A percentile compares a stretch with the other conserved stretches of the same genome.
These are phyloP conservation scores for Rhinolophus sinicus DNA, from an alignment of 2,113 vertebrate species.

Conservation along the genomic window DNA sequence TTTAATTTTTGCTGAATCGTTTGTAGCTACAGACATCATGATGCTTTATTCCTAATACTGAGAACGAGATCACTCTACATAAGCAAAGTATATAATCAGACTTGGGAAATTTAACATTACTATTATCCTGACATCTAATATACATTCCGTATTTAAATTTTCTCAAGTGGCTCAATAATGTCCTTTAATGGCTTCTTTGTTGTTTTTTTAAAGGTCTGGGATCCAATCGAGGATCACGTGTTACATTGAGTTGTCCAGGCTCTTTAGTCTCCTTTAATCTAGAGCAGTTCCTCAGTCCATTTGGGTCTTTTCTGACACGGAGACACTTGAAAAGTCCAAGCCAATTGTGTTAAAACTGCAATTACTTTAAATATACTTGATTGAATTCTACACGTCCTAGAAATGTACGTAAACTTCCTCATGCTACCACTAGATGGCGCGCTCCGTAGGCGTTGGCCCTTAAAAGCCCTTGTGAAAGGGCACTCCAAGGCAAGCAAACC, in stretches of 20 bases:
- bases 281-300: neutral
- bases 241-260: neutral
- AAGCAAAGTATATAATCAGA: neutral
- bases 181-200: neutral
- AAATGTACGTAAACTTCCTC: neutral
- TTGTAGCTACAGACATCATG: neutral
- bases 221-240: neutral
- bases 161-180: neutral
- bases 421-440: conserved; percentile 46
- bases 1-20: neutral
- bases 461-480: neutral
- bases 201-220: neutral
- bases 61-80: neutral
- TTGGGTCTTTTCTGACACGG: neutral
- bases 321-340: neutral
- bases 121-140: neutral
- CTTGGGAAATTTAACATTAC: neutral
- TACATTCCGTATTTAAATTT: neutral
- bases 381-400: neutral
- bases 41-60: neutral
- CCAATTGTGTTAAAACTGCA: neutral
- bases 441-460: neutral
- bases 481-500: neutral
- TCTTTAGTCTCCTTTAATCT: neutral
- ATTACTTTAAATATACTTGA: neutral